A percentile compares a stretch with the other conserved stretches of the same genome.
phyloP scores from a whole-genome alignment of 1,140 invertebrate species.

The Leptinotarsa defecta region DNA sequence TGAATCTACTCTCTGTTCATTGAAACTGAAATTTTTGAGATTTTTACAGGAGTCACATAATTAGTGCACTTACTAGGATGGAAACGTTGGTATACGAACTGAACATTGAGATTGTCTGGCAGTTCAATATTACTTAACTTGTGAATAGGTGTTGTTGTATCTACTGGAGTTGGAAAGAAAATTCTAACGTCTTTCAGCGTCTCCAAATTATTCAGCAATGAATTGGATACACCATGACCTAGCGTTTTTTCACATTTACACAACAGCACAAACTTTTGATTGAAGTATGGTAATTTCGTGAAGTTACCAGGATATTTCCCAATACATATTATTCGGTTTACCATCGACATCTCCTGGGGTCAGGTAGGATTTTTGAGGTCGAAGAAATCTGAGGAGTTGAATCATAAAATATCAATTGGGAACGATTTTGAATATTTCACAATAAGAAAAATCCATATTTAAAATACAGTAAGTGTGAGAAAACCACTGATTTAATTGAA shows the following conservation, averaged over 20 bases:
- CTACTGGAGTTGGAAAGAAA: conserved; percentile 77
- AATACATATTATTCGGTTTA: conserved; percentile 64
- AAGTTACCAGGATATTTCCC: conserved; percentile 56
- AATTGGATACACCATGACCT: conserved; percentile 81
- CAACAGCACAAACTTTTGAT: conserved; percentile 72
- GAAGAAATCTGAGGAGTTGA: conserved; percentile 71
- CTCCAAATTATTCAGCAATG: conserved; percentile 72
- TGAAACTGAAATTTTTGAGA: too few relatives aligned
- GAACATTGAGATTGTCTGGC: conserved; percentile 84
- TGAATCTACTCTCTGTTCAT: too few relatives aligned
- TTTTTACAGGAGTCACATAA: too few relatives aligned
- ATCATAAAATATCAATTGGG: too few relatives aligned
- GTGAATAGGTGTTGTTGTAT: conserved; percentile 73
- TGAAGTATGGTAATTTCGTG: conserved; percentile 58
- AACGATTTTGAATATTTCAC: too few relatives aligned
- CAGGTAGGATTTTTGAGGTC: conserved; percentile 71
- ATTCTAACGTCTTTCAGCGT: conserved; percentile 75
- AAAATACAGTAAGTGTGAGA: too few relatives aligned
- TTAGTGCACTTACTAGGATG: too few relatives aligned
- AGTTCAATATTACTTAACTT: conserved; percentile 67
- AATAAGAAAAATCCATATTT: too few relatives aligned
- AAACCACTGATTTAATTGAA: too few relatives aligned
- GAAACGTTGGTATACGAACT: conserved; percentile 68
- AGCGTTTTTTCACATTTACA: conserved; percentile 73
- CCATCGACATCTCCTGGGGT: conserved; percentile 67